Conservation (phyloP, 2,888 invertebrate species). For the Schizaphis graminum region DNA sequence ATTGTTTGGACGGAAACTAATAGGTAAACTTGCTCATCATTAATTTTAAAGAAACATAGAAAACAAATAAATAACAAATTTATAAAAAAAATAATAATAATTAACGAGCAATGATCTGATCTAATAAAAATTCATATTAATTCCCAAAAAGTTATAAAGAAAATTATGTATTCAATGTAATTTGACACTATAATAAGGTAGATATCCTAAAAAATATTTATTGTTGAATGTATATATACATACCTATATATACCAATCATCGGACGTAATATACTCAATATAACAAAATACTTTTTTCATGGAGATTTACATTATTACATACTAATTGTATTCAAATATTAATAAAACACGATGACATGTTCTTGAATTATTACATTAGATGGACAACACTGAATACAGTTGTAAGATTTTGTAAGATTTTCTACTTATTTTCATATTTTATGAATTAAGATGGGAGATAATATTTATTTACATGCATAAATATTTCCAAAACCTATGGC, state of each 20-base stretch:
- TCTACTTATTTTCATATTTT: neutral
- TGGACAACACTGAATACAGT: neutral
- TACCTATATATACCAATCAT: neutral
- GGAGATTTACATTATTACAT: neutral
- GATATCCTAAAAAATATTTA: neutral
- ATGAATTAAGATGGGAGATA: neutral
- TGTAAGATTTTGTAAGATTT: neutral
- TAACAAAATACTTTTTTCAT: neutral
- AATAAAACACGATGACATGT: neutral
- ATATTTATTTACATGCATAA: neutral
- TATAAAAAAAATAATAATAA: conserved; percentile 5
- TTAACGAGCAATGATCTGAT: neutral
- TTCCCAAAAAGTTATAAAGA: neutral
- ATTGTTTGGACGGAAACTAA: conserved; percentile 52
- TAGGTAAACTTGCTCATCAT: conserved; percentile 15
- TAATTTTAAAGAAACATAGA: conserved; percentile 19
- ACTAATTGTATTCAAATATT: neutral
- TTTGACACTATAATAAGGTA: neutral
- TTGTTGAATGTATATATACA: neutral
- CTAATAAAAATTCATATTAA: conserved; percentile 14
- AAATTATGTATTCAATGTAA: neutral
- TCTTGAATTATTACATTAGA: neutral
- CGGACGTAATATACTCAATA: neutral
- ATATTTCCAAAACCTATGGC: conserved; percentile 9
- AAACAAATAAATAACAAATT: conserved; percentile 27